Base-by-base conservation (phyloP, 1,140 invertebrate species). In the Lepidurus couesii region DNA sequence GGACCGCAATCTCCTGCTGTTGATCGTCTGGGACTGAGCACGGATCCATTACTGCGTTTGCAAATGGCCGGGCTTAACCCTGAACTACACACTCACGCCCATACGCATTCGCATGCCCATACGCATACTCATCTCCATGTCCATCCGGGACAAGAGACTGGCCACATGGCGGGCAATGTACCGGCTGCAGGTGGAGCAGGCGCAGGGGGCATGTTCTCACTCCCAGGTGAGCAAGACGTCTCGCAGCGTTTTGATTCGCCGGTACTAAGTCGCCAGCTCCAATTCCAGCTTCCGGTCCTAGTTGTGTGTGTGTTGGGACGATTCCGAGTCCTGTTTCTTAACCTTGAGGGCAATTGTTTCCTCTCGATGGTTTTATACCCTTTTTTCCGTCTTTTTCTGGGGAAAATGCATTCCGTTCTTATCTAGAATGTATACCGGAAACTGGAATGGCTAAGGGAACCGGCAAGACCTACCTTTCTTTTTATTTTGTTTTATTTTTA, bases 51-150 rank as follows among this genome's bases (percentile, higher is more conserved):
- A 88, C 83, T 93, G 82, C 90, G 93, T 76, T 87, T 95, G 79
- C 93, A 95, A 87, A 93, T 95, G 92, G 92, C 92, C 81, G 92
- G 92, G 82, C 91, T 92, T 81, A 91, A 90, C 82, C 91, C 90
- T 79, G 92, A 91, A 85, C 92, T 92, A 85, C 92, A 93, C 84
- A 91, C 91, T 81, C 93, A 95, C 85, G 92, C 92, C 76, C 92
- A 94, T 86, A 92, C 93, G 82, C 95, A 96, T 87, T 93, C 94
- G 82, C 95, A 89, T 80, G 84, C 87, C 75, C 88, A 89, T 82
- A 84, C 86, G 44, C 88, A 96, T 88, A 89, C 94, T 84, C 93
- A 94, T 87, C 92, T 91, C 82, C 88, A 96, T 88, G 89, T 95
- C 84, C 93, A 94, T 87, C 92, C 91, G 82, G 92, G 91, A 84